phyloP scores from a whole-genome alignment of 1,140 invertebrate genomes.

The Ericerus pela region DNA sequence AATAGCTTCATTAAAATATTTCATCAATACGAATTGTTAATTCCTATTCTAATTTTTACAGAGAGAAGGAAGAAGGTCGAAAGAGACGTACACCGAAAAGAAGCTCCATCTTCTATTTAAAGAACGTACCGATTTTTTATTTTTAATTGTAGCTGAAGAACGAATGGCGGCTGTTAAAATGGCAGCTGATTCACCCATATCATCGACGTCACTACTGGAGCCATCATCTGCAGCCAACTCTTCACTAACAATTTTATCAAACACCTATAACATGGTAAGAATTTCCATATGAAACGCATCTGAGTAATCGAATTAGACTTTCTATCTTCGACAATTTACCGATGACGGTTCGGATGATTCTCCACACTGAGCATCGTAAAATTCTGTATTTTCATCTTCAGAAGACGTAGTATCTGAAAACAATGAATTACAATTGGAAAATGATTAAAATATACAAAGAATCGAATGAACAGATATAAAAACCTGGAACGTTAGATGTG shows the following conservation, averaged over 20 bases:
- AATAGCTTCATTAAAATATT: too few relatives aligned
- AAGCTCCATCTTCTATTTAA: too few relatives aligned
- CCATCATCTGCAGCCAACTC: slow-evolving; percentile 25
- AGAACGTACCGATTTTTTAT: slow-evolving; percentile 3
- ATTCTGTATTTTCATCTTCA: slow-evolving; percentile 49
- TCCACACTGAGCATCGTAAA: slow-evolving; percentile 77
- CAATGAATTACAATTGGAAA: background rate
- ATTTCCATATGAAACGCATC: background rate
- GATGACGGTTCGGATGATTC: slow-evolving; percentile 30
- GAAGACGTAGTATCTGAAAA: slow-evolving; percentile 24
- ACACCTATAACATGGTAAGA: background rate
- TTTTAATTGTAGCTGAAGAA: slow-evolving; percentile 16
- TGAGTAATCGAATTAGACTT: background rate
- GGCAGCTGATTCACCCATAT: slow-evolving; percentile 20
- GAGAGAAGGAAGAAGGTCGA: too few relatives aligned
- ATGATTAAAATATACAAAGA: background rate
- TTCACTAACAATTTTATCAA: slow-evolving; percentile 23
- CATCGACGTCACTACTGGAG: slow-evolving; percentile 30
- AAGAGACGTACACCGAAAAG: too few relatives aligned
- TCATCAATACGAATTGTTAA: too few relatives aligned
- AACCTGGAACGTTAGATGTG: background rate
- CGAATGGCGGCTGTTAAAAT: slow-evolving; percentile 17
- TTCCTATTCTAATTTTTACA: too few relatives aligned
- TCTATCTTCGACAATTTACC: slow-evolving; percentile 12
- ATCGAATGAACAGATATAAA: background rate